Evolutionary conservation across 2,797 vertebrate species (phyloP), one percentile per base, ranked within the genome.

Genomic region (Etheostoma nigrum): DNA sequence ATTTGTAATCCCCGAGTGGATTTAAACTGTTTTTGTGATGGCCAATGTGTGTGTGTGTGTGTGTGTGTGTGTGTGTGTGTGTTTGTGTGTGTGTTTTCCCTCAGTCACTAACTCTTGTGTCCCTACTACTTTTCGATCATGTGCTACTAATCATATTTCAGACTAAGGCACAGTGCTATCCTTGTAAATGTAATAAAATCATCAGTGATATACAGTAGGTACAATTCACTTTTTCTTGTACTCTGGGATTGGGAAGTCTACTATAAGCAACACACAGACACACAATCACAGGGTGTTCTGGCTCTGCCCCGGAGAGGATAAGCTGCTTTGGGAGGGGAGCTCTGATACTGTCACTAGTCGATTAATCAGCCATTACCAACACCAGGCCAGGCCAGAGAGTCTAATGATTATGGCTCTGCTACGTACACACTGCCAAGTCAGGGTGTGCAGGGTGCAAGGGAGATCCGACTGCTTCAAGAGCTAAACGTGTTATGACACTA

Each of bases 1-100:
- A 93, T 92, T 92, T 93, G 92, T 93, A 92, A 93, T 93, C 92
- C 91, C 87, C 19, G 25, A 89, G 88, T 91, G 87, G 91, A 93
- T 93, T 91, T 91, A 82, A 92, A 92, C 84, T 87, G 88, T 93
- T 91, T 90, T 85, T 76, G 88, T 86, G 85, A 80, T 49, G 36
- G 80, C 77, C 57, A 40, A 54, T 77, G 72, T 87, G 78, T 87
- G 76, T 81, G 68, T 1, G 81, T 59, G 77, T 58, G 77, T 78
- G 78, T 44, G 76, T 36, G 8, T 36, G 8, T 36, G 33, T 36
- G 33, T 36, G 36, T 36, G 36, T 36, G 8, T 36, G 8, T 36
- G 33, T 36, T 2, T 36, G 33, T 36, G 33, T 36, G 33, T 10
- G 9, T 40, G 36, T 11, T 87, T 87, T 85, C 76, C 58, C 57